These are phyloP conservation scores for Desmodus rotundus DNA, from an alignment of 2,113 vertebrate species.

Conservation along the genomic window DNA sequence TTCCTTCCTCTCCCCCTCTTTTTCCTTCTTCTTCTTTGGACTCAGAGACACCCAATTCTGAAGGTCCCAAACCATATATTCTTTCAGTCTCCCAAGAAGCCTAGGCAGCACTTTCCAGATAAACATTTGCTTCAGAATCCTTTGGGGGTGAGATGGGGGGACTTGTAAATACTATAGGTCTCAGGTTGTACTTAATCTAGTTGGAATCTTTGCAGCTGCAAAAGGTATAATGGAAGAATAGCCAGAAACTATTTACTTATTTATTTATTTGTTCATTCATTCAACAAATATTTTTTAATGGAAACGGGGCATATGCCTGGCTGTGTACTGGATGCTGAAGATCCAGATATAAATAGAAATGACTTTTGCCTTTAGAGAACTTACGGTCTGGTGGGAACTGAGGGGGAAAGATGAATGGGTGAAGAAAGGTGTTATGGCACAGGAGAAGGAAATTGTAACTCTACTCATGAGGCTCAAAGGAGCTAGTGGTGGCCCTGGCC, in stretches of 20 bases:
- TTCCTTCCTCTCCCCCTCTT: not conserved
- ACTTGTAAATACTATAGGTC: not conserved
- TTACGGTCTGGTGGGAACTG: not conserved
- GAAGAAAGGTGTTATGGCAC: not conserved
- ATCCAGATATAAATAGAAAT: not conserved
- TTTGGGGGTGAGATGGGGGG: not conserved
- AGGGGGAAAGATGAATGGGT: not conserved
- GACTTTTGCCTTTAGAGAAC: not conserved
- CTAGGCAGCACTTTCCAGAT: not conserved
- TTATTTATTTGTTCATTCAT: not conserved
- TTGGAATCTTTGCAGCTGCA: constrained; percentile 8
- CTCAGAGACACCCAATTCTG: not conserved
- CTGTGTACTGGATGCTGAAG: not conserved
- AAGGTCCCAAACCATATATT: not conserved
- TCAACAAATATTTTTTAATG: constrained; percentile 26
- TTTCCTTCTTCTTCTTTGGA: not conserved
- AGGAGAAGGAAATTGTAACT: not conserved
- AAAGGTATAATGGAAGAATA: not conserved
- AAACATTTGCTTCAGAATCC: not conserved
- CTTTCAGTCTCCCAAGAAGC: not conserved
- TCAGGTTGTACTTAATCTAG: not conserved
- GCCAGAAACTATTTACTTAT: not conserved
- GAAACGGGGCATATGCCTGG: not conserved
- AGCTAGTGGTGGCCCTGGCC: not conserved
- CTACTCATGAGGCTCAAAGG: not conserved